Percentiles rank a stretch among this genome's conserved stretches.
phyloP scores from a whole-genome alignment of 2,797 vertebrate genomes.

The Simalia tracyae region DNA sequence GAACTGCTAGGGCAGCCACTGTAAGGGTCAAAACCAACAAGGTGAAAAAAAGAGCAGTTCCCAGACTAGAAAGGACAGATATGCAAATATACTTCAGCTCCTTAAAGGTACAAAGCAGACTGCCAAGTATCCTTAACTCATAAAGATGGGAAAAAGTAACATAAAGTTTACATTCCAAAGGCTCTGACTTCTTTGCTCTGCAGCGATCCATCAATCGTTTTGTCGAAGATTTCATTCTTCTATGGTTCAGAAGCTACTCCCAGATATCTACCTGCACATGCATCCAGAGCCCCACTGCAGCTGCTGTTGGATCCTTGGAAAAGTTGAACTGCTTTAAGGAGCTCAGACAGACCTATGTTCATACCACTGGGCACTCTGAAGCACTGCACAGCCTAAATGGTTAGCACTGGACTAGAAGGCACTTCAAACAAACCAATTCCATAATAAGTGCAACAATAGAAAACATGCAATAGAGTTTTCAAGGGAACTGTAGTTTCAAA shows the following conservation, averaged over 20 bases:
- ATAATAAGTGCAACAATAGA: not conserved
- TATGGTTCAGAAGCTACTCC: too few species aligned
- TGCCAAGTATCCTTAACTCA: not conserved
- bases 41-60: not conserved
- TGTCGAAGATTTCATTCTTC: too few species aligned
- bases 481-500: not conserved
- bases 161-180: not conserved
- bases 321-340: not conserved
- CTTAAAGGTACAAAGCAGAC: not conserved
- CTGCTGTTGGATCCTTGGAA: not conserved
- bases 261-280: not conserved
- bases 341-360: not conserved
- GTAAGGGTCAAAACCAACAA: not conserved
- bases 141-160: not conserved
- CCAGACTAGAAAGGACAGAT: not conserved
- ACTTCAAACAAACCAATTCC: not conserved
- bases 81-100: not conserved
- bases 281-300: not conserved
- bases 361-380: not conserved
- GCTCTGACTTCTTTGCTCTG: too few species aligned
- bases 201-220: too few species aligned
- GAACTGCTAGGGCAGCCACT: not conserved
- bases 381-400: not conserved
- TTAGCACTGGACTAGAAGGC: not conserved
- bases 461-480: not conserved